phyloP scores from a whole-genome alignment of 2,888 invertebrate species.

The Nematopogon swammerdamellus region DNA sequence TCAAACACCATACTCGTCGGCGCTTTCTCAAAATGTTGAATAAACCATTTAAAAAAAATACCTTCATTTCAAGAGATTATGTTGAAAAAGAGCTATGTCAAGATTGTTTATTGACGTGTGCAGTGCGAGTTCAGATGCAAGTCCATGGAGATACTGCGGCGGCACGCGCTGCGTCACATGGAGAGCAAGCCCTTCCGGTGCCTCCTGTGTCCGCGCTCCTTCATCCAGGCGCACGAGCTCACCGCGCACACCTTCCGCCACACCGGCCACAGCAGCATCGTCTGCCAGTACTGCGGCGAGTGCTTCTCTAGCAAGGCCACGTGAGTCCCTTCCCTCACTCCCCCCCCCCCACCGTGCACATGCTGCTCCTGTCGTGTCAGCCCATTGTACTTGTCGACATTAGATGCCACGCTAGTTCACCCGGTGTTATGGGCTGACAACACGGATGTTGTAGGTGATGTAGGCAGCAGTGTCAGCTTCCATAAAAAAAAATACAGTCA shows the following conservation, averaged over 20 bases:
- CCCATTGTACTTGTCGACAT: too few species aligned
- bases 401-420: not conserved
- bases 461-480: too few species aligned
- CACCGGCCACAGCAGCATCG: conserved; percentile 63
- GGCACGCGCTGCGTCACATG: conserved; percentile 68
- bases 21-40: too few species aligned
- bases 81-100: too few species aligned
- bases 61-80: too few species aligned
- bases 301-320: conserved; percentile 22
- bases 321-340: conserved; percentile 15
- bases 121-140: conserved; percentile 76
- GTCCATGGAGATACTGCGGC: conserved; percentile 78
- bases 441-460: too few species aligned
- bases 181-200: conserved; percentile 52
- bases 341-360: too few species aligned
- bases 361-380: too few species aligned
- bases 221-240: conserved; percentile 79
- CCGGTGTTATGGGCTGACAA: too few species aligned
- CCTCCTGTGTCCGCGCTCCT: conserved; percentile 69
- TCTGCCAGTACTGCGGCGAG: conserved; percentile 56
- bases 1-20: too few species aligned
- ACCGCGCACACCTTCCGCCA: conserved; percentile 77
- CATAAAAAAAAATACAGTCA: too few species aligned
- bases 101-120: conserved; percentile 11
- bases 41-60: too few species aligned